Evolutionary conservation across 2,888 invertebrate species (phyloP), one percentile per base, ranked within the genome.

Genomic region (Conops quadrifasciatus): DNA sequence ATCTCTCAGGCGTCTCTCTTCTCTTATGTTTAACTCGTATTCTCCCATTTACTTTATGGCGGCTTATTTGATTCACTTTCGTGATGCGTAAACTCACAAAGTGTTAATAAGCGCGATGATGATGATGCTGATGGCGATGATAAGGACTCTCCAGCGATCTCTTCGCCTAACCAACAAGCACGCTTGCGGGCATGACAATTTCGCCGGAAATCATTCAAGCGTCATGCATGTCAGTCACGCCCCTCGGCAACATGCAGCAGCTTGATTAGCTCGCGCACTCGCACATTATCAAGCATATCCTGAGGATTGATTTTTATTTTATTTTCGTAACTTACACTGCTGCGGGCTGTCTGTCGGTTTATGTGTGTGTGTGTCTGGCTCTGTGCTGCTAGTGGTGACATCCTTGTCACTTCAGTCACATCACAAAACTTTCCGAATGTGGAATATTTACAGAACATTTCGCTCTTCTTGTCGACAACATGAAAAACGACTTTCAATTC

Each of bases 401-500:
- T 49, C 49, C 49, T 49, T 15, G 64, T 49, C 21, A 47, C 28
- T 64, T 64, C 26, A 43, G 62, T 36, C 62, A 45, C 62, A 62
- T 62, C 45, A 21, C n/a, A 62, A 62, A 9, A 49, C 47, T 49
- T 64, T 64, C n/a, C n/a, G 45, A 47, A 45, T 49, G 49, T 21
- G 15, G 49, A 47, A 47, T 64, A 47, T 64, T 49, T 64, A 47
- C 28, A 21, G 30, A n/a, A 65, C 65, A 65, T 51, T 66, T 56
- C 36, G 16, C 30, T 36, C 47, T 15, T 43, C 9, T 36, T 36
- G 62, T 43, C 43, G 62, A 43, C 43, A 21, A 65, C 65, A 30
- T 65, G 53, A 28, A 66, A 66, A 65, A 65, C 65, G 51, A 28
- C 66, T 56, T 66, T 36, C 30, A 66, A 53, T 66, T 66, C 56